Evolutionary conservation across 92 coral and sea anemone genomes (phyloP), one percentile per base, ranked within the genome.

Genomic region (Pocillopora meandrina): DNA sequence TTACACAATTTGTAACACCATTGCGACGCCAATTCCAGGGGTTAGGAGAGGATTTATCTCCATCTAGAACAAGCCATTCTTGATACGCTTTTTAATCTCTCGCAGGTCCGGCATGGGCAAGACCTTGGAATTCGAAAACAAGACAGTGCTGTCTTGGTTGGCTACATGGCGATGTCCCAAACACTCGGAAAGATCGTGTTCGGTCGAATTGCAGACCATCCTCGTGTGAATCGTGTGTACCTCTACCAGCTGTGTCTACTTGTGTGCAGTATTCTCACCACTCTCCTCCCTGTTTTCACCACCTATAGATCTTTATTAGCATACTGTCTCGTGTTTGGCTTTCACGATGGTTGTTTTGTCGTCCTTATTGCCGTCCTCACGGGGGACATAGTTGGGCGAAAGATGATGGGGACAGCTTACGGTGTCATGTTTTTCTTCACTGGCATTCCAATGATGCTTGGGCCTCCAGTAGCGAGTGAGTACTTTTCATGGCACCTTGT

Each of bases 401-500:
- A 78, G 55, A 89, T 91, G 77, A 90, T 93, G 88, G 87, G 95
- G 19, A 49, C 93, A 2, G 97, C 93, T 3, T 93, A 57, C 73
- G 97, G 97, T 1, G 72, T 91, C 87, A 89, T 91, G 97, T 93
- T 89, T 71, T 79, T 84, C 7, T 72, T 93, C 61, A 89, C 91
- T 31, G 90, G 92, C 33, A 65, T 91, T 56, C 97, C 97, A 1
- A 88, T 93, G 97, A 93, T 93, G 93, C 19, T 91, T 42, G 97
- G 97, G 2, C 94, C 97, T 5, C 94, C 97, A 2, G 94, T 93
- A 2, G 97, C 97, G 20, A 94, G 97, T 93, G 55, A 73, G 94
- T 72, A 16, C 9, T 65, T 15, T 5, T 11, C 56, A 16, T 35
- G 16, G 49, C 49, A 42, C 7, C 49, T 42, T 42, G 49, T 3